Percentiles rank a stretch among this genome's conserved stretches.
phyloP scores from a whole-genome alignment of 2,113 vertebrate genomes.

The Propithecus coquereli region DNA sequence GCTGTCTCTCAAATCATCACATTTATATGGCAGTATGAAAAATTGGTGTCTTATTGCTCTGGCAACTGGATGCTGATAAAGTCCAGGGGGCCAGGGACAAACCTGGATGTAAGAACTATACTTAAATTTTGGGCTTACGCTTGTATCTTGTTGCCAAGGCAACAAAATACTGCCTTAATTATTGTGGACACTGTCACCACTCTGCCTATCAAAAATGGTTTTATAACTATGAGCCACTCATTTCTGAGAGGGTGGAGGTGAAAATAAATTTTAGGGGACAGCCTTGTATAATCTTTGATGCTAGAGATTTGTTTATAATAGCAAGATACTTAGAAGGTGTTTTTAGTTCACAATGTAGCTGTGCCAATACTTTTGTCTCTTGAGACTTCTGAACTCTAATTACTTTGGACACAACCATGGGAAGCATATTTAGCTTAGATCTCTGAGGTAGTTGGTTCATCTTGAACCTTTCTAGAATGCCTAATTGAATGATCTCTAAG shows the following conservation, averaged over 20 bases:
- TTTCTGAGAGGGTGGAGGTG: neutral
- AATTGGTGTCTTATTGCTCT: slow-evolving; percentile 8
- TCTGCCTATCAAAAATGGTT: neutral
- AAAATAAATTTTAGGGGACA: slow-evolving; percentile 35
- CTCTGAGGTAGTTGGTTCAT: neutral
- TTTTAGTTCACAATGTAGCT: neutral
- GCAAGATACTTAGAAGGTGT: neutral
- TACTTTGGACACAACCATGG: neutral
- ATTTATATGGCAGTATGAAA: neutral
- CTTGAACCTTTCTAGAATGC: slow-evolving; percentile 25
- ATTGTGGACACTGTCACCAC: neutral
- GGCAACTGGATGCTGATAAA: neutral
- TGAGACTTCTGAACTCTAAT: neutral
- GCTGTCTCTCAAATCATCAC: neutral
- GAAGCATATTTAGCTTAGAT: slow-evolving; percentile 16
- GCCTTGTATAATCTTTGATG: neutral
- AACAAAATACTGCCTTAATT: neutral
- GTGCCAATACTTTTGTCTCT: slow-evolving; percentile 17
- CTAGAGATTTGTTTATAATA: neutral
- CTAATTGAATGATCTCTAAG: slow-evolving; percentile 43
- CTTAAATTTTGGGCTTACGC: neutral
- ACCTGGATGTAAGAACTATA: neutral
- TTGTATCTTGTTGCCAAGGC: slow-evolving; percentile 19
- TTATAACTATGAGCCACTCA: neutral
- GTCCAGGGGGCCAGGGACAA: neutral